A percentile compares a stretch with the other conserved stretches of the same genome.
Evolutionary conservation across 2,888 invertebrate species (phyloP).

Genomic region (Clostera curtula): DNA sequence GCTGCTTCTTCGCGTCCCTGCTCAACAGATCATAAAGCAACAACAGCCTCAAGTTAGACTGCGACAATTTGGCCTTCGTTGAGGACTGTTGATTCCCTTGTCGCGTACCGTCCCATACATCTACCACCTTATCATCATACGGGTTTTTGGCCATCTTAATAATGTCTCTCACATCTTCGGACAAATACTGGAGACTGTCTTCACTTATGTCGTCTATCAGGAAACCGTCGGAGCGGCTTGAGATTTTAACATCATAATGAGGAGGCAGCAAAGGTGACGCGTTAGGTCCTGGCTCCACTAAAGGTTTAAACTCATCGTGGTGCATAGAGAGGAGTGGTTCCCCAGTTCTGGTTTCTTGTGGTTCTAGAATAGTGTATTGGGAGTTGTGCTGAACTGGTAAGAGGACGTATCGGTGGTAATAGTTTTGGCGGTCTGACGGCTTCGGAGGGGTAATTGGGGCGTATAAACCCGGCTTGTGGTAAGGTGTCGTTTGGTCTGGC

Average conservation of each 20-base stretch:
- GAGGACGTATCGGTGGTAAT: slow-evolving; percentile 41
- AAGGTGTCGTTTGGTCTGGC: slow-evolving; percentile 47
- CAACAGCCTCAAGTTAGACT: slow-evolving; percentile 75
- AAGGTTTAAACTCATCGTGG: slow-evolving; percentile 48
- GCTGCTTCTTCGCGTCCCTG: slow-evolving; percentile 78
- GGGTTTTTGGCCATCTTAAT: slow-evolving; percentile 55
- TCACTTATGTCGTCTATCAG: slow-evolving; percentile 45
- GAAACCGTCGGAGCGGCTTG: slow-evolving; percentile 44
- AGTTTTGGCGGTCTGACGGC: slow-evolving; percentile 35
- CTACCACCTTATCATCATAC: slow-evolving; percentile 48
- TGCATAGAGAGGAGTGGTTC: slow-evolving; percentile 49
- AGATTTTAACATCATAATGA: slow-evolving; percentile 40
- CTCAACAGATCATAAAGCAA: slow-evolving; percentile 78
- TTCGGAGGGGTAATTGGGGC: slow-evolving; percentile 68
- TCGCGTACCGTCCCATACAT: slow-evolving; percentile 51
- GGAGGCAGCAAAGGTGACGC: slow-evolving; percentile 45
- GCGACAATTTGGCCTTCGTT: slow-evolving; percentile 72
- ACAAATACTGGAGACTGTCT: slow-evolving; percentile 59
- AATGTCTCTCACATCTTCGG: slow-evolving; percentile 56
- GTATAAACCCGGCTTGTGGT: slow-evolving; percentile 70
- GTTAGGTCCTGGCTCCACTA: slow-evolving; percentile 49
- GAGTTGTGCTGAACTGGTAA: slow-evolving; percentile 48
- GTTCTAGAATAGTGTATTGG: slow-evolving; percentile 55
- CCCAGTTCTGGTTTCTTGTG: slow-evolving; percentile 39
- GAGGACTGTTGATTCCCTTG: slow-evolving; percentile 41